These are phyloP conservation scores for Brachionus angularis DNA, from an alignment of 1,140 invertebrate genomes.

Conservation along the genomic window DNA sequence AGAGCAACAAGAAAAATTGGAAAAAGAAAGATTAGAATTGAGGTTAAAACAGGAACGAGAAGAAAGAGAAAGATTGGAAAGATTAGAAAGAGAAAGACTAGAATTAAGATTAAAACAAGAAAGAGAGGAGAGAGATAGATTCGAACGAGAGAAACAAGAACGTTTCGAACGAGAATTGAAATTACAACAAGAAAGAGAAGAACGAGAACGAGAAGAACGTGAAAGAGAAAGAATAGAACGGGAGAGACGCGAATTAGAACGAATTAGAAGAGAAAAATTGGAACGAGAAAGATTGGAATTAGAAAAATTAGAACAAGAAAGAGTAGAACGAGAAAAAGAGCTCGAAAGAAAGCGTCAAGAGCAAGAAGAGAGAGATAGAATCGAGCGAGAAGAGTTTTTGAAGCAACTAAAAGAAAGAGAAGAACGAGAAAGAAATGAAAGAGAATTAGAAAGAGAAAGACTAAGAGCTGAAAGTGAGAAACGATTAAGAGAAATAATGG, in stretches of 20 bases:
- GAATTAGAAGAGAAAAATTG: no score
- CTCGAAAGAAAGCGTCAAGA: neutral
- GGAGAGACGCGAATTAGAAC: neutral
- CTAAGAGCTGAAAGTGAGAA: neutral
- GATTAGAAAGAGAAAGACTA: neutral
- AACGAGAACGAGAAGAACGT: neutral
- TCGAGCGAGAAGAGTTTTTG: neutral
- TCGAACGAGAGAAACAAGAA: slow-evolving; percentile 16
- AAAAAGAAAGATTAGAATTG: no score
- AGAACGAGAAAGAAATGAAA: slow-evolving; percentile 4
- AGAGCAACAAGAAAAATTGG: neutral
- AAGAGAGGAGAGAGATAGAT: neutral
- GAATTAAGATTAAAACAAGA: neutral
- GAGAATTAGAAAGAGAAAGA: slow-evolving; percentile 15
- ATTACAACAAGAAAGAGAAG: neutral
- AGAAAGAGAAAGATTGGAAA: neutral
- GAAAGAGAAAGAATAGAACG: neutral
- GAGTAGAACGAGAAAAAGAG: neutral
- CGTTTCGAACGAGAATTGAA: neutral
- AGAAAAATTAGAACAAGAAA: no score
- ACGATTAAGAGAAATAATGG: slow-evolving; percentile 7
- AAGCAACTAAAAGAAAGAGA: neutral
- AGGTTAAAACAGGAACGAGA: no score
- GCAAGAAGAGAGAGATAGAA: neutral
- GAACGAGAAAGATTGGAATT: no score